Evolutionary conservation across 1,140 invertebrate genomes (phyloP).

Genomic region (Leptinotarsa lineolata): DNA sequence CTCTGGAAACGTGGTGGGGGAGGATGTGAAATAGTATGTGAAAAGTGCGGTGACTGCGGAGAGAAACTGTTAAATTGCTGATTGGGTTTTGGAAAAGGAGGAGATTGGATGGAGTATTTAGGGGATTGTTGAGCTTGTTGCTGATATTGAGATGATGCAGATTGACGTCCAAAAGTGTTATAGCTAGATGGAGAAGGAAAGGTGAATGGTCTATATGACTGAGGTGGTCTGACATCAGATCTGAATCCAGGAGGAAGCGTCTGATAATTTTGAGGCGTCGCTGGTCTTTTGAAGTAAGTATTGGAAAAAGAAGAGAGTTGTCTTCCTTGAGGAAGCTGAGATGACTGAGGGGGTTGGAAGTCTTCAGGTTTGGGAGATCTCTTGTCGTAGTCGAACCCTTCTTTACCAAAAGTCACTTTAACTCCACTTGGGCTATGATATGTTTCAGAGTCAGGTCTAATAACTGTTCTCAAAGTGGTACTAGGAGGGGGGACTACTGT

Average conservation of each 20-base stretch:
- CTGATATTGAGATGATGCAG: constrained; percentile 47
- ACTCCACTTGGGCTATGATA: constrained; percentile 77
- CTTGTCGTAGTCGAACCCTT: constrained; percentile 61
- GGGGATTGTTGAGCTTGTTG: constrained; percentile 33
- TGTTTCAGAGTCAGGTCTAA: constrained; percentile 79
- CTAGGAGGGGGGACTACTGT: constrained; percentile 63
- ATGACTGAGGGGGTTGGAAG: constrained; percentile 44
- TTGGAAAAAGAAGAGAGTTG: constrained; percentile 50
- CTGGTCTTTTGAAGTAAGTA: constrained; percentile 39
- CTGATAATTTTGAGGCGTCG: constrained; percentile 23
- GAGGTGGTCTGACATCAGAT: constrained; percentile 46
- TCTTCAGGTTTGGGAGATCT: constrained; percentile 56
- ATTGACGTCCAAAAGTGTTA: constrained; percentile 33
- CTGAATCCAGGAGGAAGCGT: constrained; percentile 52
- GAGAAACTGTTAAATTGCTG: constrained; percentile 54
- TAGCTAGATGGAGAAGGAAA: constrained; percentile 47
- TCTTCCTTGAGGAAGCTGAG: constrained; percentile 56
- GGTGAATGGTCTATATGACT: constrained; percentile 54
- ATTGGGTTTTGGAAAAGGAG: constrained; percentile 43
- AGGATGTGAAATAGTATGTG: constrained; percentile 41
- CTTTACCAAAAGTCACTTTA: constrained; percentile 74
- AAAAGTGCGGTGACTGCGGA: constrained; percentile 41
- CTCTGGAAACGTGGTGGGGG: constrained; percentile 37
- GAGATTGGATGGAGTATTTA: constrained; percentile 44
- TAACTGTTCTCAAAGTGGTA: constrained; percentile 80